These are phyloP conservation scores for Amiota mariae DNA, from an alignment of 2,888 invertebrate species.

Conservation along the genomic window DNA sequence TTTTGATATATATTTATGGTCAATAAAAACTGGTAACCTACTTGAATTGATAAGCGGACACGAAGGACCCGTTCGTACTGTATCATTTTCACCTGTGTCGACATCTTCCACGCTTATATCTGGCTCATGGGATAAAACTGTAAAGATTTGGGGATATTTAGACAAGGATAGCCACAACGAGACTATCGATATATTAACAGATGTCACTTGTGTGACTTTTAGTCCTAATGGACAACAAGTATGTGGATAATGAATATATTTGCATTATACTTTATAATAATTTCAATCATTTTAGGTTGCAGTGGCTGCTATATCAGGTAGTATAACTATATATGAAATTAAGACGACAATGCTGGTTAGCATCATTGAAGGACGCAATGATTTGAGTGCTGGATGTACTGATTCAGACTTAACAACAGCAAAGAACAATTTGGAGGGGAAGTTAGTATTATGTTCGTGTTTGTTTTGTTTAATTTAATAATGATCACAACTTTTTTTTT, in stretches of 20 bases:
- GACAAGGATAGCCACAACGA: constrained; percentile 87
- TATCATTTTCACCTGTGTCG: constrained; percentile 85
- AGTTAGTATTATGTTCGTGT: constrained; percentile 77
- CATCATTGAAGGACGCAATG: constrained; percentile 90
- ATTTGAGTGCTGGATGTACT: constrained; percentile 88
- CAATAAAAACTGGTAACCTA: constrained; percentile 91
- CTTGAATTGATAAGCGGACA: constrained; percentile 94
- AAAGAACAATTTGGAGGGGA: constrained; percentile 86
- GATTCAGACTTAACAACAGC: constrained; percentile 91
- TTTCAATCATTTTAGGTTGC: constrained; percentile 78
- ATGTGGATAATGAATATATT: constrained; percentile 24
- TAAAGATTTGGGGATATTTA: constrained; percentile 93
- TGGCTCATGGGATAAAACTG: constrained; percentile 95
- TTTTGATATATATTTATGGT: constrained; percentile 97
- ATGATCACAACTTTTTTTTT: constrained; percentile 51
- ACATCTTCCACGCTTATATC: constrained; percentile 86
- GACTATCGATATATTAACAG: constrained; percentile 83
- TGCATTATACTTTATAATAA: not conserved
- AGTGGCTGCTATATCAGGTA: constrained; percentile 91
- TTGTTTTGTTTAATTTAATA: not conserved
- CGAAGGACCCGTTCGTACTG: constrained; percentile 89
- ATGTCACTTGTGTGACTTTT: constrained; percentile 88
- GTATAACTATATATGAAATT: constrained; percentile 86
- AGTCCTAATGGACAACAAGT: constrained; percentile 92
- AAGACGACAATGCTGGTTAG: constrained; percentile 82